These are phyloP conservation scores for Echinops telfairi DNA, from an alignment of 2,113 vertebrate genomes.

Conservation along the genomic window DNA sequence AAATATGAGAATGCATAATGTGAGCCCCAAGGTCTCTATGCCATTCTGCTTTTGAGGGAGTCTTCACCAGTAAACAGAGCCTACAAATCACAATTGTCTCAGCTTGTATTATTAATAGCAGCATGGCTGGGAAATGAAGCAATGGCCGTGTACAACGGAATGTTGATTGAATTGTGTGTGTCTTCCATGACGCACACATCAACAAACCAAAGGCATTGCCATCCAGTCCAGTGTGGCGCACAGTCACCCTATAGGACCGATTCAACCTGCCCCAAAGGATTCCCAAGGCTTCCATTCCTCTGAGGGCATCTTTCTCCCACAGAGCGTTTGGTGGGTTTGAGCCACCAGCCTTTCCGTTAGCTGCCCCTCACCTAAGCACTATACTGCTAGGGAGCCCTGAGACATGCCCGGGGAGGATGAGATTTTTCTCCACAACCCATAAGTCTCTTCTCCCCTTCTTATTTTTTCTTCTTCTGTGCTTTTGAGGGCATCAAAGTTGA, in stretches of 20 bases:
- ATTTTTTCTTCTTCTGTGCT: neutral
- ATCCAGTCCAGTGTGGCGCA: neutral
- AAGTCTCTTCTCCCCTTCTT: neutral
- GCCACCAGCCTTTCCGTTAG: neutral
- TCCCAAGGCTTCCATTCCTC: neutral
- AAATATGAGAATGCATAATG: neutral
- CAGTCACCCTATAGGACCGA: neutral
- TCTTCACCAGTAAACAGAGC: neutral
- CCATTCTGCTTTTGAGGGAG: neutral
- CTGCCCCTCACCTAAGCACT: neutral
- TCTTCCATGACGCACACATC: neutral
- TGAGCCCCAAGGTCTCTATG: neutral
- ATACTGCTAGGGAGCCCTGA: neutral
- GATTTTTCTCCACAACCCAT: conserved; percentile 21
- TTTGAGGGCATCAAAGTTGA: neutral
- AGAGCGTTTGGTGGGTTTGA: neutral
- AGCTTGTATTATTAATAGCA: neutral
- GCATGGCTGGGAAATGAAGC: neutral
- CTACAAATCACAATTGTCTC: neutral
- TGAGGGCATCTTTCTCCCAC: neutral
- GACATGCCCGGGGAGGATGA: neutral
- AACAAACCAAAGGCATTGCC: neutral
- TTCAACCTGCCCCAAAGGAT: neutral
- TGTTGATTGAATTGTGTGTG: neutral
- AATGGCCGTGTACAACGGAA: fast-evolving